Evolutionary conservation across 92 coral and sea anemone genomes (phyloP).

Genomic region (Micromussa lordhowensis): DNA sequence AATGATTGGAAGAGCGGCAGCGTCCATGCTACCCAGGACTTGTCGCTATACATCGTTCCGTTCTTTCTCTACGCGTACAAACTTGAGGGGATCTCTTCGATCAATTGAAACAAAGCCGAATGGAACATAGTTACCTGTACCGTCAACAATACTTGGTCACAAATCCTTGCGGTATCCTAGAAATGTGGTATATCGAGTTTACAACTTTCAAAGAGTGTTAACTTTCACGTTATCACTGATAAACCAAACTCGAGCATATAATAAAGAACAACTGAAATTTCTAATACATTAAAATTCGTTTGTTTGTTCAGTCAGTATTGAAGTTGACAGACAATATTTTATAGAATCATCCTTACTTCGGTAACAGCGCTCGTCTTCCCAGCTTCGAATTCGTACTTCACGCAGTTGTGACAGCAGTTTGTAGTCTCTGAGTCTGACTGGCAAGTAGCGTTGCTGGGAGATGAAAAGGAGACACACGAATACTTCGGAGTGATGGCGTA

Average conservation of each 20-base stretch:
- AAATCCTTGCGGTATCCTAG: not conserved
- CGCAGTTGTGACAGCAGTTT: constrained; percentile 72
- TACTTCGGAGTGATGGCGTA: constrained; percentile 79
- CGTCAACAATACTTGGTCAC: not conserved
- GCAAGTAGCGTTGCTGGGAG: constrained; percentile 52
- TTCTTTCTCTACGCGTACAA: too few relatives aligned
- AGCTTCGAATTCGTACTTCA: constrained; percentile 62
- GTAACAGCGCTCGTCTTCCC: constrained; percentile 82
- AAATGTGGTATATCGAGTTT: not conserved
- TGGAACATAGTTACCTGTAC: not conserved
- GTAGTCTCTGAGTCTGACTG: constrained; percentile 13
- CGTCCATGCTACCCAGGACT: too few relatives aligned
- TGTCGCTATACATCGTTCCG: too few relatives aligned
- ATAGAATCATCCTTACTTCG: constrained; percentile 57
- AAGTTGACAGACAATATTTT: not conserved
- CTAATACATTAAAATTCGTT: too few relatives aligned
- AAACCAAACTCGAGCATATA: not conserved
- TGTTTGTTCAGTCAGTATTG: not conserved
- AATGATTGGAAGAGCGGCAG: too few relatives aligned
- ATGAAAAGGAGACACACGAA: constrained; percentile 43
- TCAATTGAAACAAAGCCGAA: not conserved
- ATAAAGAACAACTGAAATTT: not conserved
- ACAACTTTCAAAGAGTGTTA: not conserved
- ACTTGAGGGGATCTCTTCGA: too few relatives aligned
- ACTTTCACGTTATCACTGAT: not conserved